These are phyloP conservation scores for Fissipunctia ypsillon DNA, from an alignment of 2,888 invertebrate genomes.

Conservation along the genomic window DNA sequence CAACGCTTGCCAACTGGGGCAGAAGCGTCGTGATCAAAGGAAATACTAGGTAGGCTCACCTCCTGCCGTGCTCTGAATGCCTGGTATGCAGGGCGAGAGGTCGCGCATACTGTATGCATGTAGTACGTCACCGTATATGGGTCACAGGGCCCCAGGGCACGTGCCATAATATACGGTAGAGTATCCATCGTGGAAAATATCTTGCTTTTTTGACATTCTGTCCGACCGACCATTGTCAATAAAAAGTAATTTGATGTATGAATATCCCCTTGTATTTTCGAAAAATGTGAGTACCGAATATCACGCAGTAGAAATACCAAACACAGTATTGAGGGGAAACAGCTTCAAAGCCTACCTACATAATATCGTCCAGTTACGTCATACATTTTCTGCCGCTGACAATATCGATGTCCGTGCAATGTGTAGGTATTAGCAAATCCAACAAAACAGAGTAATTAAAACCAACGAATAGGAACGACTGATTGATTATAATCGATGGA, in stretches of 20 bases:
- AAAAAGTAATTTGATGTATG: constrained; percentile 35
- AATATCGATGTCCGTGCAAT: not conserved
- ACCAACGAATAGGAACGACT: not conserved
- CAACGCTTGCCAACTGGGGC: constrained; percentile 79
- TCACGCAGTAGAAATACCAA: constrained; percentile 19
- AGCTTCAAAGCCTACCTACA: not conserved
- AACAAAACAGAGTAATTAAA: not conserved
- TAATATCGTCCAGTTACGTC: constrained; percentile 1
- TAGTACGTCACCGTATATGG: constrained; percentile 67
- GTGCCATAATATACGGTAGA: constrained; percentile 55
- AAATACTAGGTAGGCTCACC: constrained; percentile 74
- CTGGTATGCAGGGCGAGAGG: constrained; percentile 71
- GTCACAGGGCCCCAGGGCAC: constrained; percentile 72
- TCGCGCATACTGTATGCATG: constrained; percentile 58
- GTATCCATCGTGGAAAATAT: constrained; percentile 58
- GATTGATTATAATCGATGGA: not conserved
- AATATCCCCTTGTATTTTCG: constrained; percentile 3
- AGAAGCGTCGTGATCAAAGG: constrained; percentile 80
- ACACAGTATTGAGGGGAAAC: not conserved
- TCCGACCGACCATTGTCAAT: constrained; percentile 9
- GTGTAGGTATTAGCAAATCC: not conserved
- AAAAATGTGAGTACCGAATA: constrained; percentile 15
- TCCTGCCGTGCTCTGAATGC: constrained; percentile 78
- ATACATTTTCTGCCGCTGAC: not conserved
- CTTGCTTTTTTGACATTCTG: constrained; percentile 45